Evolutionary conservation across 2,113 vertebrate species (phyloP), one percentile per base, ranked within the genome.

Genomic region (Eptatretus burgeri): DNA sequence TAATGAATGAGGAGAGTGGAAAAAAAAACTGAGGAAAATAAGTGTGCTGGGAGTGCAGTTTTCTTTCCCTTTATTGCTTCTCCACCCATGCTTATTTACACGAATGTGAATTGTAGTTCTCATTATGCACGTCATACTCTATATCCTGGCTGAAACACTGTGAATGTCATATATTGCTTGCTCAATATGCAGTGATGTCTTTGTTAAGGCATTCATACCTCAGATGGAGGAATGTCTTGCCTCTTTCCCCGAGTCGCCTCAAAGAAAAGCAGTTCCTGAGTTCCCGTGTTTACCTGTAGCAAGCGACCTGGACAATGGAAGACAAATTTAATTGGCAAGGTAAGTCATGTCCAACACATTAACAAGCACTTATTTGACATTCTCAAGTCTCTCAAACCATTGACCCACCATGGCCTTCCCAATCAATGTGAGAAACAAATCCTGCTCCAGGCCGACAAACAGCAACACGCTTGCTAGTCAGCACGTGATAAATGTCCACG

Each of bases 401-500:
- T 19, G 10, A 50, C 72, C 75, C 74, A 98, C 91, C 91, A 76
- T 82, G 78, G 9, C 78, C 73, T 71, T 98, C 91, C 91, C 91
- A 98, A 77, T 98, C 91, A 17, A 98, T 77, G 71, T 98, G 91
- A 1, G 89, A 91, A 74, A 98, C 75, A 69, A 79, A 88, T 72
- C 87, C 85, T 10, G 82, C 79, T 1, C 84, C 82, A 53, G 87
- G 88, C 76, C 83, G 91, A 70, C 91, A 98, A 75, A 94, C 85
- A 50, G 88, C 91, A 11, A 98, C 84, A 67, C 91, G 78, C 73
- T 95, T 98, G 74, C 86, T 95, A 66, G 81, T 85, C 52, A 93
- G 80, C 1, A 98, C 86, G 2, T 93, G 91, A 73, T 98, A 98
- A 70, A 98, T 88, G 71, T 98, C 91, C 68, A 98, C 86, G 70